A percentile compares a stretch with the other conserved stretches of the same genome.
phyloP scores from a whole-genome alignment of 2,888 invertebrate species.

The Sialis fuliginosa region DNA sequence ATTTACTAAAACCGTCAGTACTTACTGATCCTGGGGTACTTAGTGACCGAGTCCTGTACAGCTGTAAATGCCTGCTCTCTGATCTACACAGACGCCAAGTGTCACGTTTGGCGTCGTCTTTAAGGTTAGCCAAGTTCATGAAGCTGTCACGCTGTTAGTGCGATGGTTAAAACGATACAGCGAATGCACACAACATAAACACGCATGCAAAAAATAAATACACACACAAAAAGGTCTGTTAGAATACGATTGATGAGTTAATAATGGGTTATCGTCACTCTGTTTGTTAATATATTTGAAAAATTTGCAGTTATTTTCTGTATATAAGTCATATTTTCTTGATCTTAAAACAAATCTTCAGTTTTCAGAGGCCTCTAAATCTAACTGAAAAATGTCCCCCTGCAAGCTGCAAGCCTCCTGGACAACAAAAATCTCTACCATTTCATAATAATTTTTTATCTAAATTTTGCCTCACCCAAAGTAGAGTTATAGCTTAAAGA shows the following conservation, averaged over 20 bases:
- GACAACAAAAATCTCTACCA: too few relatives aligned
- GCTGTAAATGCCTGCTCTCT: not conserved
- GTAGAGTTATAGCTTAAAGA: too few relatives aligned
- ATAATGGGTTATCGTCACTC: not conserved
- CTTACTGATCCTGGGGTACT: slow-evolving; percentile 4
- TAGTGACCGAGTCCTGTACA: slow-evolving; percentile 1
- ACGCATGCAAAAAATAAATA: not conserved
- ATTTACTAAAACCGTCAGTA: not conserved
- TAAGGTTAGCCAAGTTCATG: slow-evolving; percentile 4
- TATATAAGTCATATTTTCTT: too few relatives aligned
- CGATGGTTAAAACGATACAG: not conserved
- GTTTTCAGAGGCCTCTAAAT: too few relatives aligned
- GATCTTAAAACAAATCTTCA: too few relatives aligned
- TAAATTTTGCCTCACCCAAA: too few relatives aligned
- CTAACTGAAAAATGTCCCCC: too few relatives aligned
- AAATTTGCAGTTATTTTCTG: too few relatives aligned
- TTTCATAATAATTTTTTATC: too few relatives aligned
- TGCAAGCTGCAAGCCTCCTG: too few relatives aligned
- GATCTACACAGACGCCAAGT: slow-evolving; percentile 1
- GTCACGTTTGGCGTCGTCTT: not conserved
- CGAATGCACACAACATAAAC: not conserved
- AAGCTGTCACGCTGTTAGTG: slow-evolving; percentile 4
- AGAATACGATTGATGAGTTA: not conserved
- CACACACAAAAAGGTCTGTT: not conserved
- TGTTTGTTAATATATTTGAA: too few relatives aligned